Evolutionary conservation across 2,888 invertebrate genomes (phyloP).

Genomic region (Oasisia sp.): DNA sequence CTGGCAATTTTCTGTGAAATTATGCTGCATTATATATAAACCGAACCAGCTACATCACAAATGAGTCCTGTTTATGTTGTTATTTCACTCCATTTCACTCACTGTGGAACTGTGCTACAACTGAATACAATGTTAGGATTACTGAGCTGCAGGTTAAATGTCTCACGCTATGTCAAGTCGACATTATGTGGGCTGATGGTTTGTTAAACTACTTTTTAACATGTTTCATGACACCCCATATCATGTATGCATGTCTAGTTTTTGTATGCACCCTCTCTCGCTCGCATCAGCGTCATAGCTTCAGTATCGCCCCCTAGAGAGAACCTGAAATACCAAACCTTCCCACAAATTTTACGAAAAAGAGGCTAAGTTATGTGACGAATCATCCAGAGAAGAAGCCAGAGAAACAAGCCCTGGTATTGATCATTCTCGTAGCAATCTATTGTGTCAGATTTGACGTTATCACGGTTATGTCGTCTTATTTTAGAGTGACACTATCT

Average conservation of each 20-base stretch:
- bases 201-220: too few species aligned
- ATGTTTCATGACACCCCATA: too few species aligned
- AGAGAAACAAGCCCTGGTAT: background rate
- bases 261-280: too few species aligned
- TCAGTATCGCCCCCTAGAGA: background rate
- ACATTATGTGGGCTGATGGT: too few species aligned
- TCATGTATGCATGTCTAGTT: too few species aligned
- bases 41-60: too few species aligned
- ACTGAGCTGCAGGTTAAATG: too few species aligned
- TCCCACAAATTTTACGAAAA: background rate
- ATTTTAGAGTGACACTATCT: background rate
- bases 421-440: background rate
- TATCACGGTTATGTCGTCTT: background rate
- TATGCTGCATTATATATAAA: background rate
- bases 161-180: too few species aligned
- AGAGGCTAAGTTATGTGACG: background rate
- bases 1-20: background rate
- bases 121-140: too few species aligned
- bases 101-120: too few species aligned
- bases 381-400: background rate
- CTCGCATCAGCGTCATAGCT: background rate
- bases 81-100: too few species aligned
- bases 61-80: too few species aligned
- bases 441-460: background rate
- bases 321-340: background rate